Percentiles rank a stretch among this genome's conserved stretches.
phyloP scores from a whole-genome alignment of 2,797 vertebrate genomes.

The Phoeniculus purpureus region DNA sequence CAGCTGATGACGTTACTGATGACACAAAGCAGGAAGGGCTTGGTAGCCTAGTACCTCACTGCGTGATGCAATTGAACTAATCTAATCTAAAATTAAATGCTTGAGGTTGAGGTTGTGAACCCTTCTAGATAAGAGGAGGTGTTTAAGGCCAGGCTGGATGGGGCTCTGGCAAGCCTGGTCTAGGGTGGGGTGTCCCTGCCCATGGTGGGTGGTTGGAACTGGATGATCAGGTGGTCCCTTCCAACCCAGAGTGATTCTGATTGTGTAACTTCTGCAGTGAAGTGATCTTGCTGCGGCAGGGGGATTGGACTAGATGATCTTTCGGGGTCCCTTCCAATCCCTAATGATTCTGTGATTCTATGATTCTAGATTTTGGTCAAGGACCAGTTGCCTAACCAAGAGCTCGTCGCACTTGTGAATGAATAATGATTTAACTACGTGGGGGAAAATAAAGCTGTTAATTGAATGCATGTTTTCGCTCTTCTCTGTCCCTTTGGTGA shows the following conservation, averaged over 20 bases:
- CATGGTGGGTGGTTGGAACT: too few species aligned
- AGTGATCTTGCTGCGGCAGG: too few species aligned
- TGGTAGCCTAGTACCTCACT: background rate
- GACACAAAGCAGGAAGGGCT: background rate
- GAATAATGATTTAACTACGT: background rate
- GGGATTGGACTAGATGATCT: too few species aligned
- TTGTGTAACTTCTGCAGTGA: too few species aligned
- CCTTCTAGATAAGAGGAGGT: background rate
- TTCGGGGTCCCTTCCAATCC: too few species aligned
- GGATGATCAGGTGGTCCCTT: too few species aligned
- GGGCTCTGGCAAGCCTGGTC: too few species aligned
- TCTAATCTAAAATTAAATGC: background rate
- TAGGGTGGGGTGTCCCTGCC: too few species aligned
- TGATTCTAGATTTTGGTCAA: background rate
- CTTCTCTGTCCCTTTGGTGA: background rate
- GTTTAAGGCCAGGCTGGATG: too few species aligned
- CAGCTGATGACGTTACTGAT: background rate
- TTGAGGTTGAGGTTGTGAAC: background rate
- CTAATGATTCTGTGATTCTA: too few species aligned
- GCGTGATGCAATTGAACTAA: background rate
- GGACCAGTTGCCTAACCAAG: background rate
- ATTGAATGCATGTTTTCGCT: background rate
- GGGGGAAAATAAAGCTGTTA: background rate
- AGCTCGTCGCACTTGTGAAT: background rate
- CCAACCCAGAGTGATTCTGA: too few species aligned